These are phyloP conservation scores for Crepidodera aurea DNA, from an alignment of 2,888 invertebrate genomes.

Conservation along the genomic window DNA sequence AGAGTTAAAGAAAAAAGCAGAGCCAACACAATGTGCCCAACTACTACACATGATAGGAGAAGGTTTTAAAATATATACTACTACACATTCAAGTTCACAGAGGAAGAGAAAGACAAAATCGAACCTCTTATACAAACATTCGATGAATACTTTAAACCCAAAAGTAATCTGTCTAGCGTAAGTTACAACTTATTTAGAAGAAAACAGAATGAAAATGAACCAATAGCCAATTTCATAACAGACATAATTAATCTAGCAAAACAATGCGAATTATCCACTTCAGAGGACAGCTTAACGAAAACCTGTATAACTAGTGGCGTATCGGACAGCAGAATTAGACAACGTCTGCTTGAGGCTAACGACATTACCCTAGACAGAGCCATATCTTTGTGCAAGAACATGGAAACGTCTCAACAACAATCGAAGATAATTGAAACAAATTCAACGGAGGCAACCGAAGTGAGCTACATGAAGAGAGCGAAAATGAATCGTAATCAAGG, in stretches of 20 bases:
- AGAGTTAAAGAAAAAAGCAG: constrained; percentile 5
- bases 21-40: constrained; percentile 13
- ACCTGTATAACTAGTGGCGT: background rate
- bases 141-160: background rate
- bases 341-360: background rate
- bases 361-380: background rate
- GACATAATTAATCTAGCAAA: background rate
- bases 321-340: background rate
- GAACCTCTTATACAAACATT: background rate
- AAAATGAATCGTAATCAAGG: background rate
- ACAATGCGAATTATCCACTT: background rate
- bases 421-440: background rate
- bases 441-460: background rate
- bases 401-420: background rate
- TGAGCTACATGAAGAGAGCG: background rate
- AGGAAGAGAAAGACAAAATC: constrained; percentile 3
- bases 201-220: background rate
- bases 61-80: constrained; percentile 10
- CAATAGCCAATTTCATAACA: background rate
- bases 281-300: background rate
- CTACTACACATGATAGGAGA: constrained; percentile 1
- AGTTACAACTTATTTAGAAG: background rate
- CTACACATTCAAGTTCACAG: background rate
- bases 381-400: background rate
- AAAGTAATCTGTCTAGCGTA: background rate